phyloP scores from a whole-genome alignment of 2,888 invertebrate species.

The Eretmocerus hayati region DNA sequence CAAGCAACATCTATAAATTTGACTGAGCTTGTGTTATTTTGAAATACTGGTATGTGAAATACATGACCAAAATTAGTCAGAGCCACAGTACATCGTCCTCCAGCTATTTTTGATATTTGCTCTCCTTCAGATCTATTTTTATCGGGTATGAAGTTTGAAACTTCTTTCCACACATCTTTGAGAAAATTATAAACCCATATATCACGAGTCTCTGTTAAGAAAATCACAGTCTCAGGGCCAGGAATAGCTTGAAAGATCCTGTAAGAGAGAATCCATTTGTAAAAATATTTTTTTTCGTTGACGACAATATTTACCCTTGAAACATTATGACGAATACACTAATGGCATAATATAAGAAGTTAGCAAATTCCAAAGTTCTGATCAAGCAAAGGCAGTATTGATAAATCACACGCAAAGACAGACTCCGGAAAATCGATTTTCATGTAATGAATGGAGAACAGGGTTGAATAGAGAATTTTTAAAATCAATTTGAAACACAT shows the following conservation, averaged over 20 bases:
- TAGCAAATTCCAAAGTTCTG: too few species aligned
- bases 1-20: constrained; percentile 60
- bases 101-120: constrained; percentile 32
- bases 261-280: too few species aligned
- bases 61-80: constrained; percentile 50
- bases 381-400: too few species aligned
- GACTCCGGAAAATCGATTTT: too few species aligned
- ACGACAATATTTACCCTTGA: too few species aligned
- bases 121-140: constrained; percentile 26
- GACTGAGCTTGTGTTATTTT: constrained; percentile 51
- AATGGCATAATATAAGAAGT: too few species aligned
- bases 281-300: too few species aligned
- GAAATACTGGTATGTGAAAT: constrained; percentile 57
- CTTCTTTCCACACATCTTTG: constrained; percentile 34
- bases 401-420: too few species aligned
- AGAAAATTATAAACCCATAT: constrained; percentile 38
- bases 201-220: constrained; percentile 31
- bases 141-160: constrained; percentile 31
- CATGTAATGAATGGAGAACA: too few species aligned
- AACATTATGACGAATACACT: too few species aligned
- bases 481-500: too few species aligned
- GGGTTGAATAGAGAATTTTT: too few species aligned
- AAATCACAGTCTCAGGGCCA: constrained; percentile 31
- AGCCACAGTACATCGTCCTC: constrained; percentile 33
- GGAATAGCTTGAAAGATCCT: constrained; percentile 26